A percentile compares a stretch with the other conserved stretches of the same genome.
Evolutionary conservation across 1,140 invertebrate species (phyloP).

Genomic region (Magallana gigas): DNA sequence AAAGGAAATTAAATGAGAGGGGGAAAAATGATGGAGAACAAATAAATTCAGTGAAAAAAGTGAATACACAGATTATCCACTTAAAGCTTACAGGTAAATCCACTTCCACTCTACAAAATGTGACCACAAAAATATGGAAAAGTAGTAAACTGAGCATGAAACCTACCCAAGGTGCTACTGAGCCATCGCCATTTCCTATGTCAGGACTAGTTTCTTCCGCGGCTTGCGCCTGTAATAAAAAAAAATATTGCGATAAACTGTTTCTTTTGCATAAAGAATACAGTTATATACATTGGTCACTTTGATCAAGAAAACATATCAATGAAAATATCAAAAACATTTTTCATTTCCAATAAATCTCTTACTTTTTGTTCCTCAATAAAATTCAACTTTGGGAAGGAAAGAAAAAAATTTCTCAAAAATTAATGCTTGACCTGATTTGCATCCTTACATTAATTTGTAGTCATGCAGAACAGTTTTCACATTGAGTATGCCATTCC

Average conservation of each 20-base stretch:
- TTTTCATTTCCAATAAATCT: too few relatives aligned
- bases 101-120: background rate
- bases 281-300: background rate
- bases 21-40: background rate
- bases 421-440: too few relatives aligned
- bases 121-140: background rate
- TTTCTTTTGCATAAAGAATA: background rate
- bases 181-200: background rate
- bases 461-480: too few relatives aligned
- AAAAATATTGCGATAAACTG: background rate
- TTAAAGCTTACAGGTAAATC: background rate
- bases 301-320: too few relatives aligned
- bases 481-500: too few relatives aligned
- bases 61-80: conserved; percentile 1
- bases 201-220: conserved; percentile 17
- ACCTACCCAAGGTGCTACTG: background rate
- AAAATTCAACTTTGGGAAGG: too few relatives aligned
- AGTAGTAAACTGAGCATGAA: background rate
- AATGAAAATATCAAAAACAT: too few relatives aligned
- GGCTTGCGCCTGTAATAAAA: background rate
- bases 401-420: too few relatives aligned
- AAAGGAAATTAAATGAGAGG: background rate
- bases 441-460: too few relatives aligned
- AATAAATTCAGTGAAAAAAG: background rate
- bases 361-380: too few relatives aligned